Conservation (phyloP, 2,113 vertebrate genomes). For the Solea solea region DNA sequence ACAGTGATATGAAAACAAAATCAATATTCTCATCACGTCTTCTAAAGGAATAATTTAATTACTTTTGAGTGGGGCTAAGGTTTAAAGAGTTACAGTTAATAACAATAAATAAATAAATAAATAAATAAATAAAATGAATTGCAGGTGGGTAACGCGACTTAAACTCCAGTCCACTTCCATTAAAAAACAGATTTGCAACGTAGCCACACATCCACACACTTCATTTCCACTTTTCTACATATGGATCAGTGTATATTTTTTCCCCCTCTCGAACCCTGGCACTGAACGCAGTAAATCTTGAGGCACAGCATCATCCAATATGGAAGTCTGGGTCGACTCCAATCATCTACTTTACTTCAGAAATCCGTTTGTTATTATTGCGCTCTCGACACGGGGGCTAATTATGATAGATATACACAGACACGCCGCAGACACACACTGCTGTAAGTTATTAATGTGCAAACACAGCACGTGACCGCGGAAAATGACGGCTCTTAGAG, state of each 20-base stretch:
- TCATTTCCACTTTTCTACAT: background rate
- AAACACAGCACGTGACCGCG: background rate
- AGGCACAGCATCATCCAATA: background rate
- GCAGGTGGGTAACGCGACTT: background rate
- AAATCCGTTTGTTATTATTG: constrained; percentile 6
- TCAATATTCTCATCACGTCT: background rate
- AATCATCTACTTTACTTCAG: background rate
- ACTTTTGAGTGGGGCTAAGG: background rate
- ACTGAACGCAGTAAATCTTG: constrained; percentile 1
- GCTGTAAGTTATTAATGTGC: background rate
- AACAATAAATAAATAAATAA: background rate
- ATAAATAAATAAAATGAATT: background rate
- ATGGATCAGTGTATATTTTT: background rate
- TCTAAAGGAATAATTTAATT: background rate
- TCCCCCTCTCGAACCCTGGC: background rate
- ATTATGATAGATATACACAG: background rate
- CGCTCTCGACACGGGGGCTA: background rate
- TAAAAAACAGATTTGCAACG: background rate
- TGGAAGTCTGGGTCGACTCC: constrained; percentile 5
- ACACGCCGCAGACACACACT: background rate
- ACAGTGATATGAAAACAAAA: background rate
- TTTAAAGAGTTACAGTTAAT: background rate
- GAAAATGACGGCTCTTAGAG: constrained; percentile 9
- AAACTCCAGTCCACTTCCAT: background rate
- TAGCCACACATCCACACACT: background rate